phyloP scores from a whole-genome alignment of 2,797 vertebrate genomes.

The Hylomyscus alleni region DNA sequence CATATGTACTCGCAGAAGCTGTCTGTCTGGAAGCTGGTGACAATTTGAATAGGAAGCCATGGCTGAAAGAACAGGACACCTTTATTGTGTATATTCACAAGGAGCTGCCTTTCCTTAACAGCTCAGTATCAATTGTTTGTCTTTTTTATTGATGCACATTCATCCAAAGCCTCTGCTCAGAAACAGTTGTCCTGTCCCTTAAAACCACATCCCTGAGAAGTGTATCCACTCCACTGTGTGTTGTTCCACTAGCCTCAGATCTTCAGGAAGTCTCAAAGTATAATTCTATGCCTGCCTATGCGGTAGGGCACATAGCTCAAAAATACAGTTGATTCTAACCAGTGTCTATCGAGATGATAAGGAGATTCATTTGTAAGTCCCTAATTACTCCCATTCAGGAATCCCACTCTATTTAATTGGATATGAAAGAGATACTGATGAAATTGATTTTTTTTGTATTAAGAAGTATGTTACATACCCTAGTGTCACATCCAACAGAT shows the following conservation, averaged over 20 bases:
- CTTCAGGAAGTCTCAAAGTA: conserved; percentile 2
- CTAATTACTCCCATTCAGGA: conserved; percentile 39
- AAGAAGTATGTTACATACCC: not conserved
- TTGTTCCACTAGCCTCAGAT: not conserved
- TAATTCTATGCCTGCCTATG: not conserved
- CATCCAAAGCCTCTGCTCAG: conserved; percentile 50
- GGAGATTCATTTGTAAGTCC: not conserved
- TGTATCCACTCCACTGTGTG: not conserved
- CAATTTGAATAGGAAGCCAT: conserved; percentile 10
- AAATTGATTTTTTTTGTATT: conserved; percentile 38
- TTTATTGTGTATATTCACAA: conserved; percentile 22
- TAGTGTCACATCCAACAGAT: conserved; percentile 44
- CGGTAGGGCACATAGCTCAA: not conserved
- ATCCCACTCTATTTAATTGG: conserved; percentile 37
- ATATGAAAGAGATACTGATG: not conserved
- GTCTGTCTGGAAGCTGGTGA: conserved; percentile 30
- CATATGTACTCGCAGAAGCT: conserved; percentile 32
- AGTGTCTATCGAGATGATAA: not conserved
- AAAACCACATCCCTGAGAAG: not conserved
- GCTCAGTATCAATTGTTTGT: conserved; percentile 4
- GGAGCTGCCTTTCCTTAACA: conserved; percentile 37
- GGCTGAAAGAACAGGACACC: conserved; percentile 62
- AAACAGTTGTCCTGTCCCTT: not conserved
- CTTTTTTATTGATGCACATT: conserved; percentile 13
- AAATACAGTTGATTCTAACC: conserved; percentile 27